phyloP scores from a whole-genome alignment of 2,888 invertebrate genomes.

The Xylophagus ater region DNA sequence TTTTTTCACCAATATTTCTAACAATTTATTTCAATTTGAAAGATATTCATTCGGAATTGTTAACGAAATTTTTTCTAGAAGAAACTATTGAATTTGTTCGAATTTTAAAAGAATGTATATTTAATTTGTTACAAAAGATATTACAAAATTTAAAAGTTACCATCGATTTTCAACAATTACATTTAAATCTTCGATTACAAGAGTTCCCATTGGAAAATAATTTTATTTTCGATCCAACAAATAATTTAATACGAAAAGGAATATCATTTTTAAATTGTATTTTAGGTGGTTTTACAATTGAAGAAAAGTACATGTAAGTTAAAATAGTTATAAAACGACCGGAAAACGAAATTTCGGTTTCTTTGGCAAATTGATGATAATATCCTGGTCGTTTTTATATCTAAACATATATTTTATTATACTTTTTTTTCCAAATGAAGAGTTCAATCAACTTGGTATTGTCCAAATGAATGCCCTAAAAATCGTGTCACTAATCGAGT shows the following conservation, averaged over 20 bases:
- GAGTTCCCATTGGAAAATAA: neutral
- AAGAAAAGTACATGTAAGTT: slow-evolving; percentile 27
- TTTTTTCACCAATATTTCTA: slow-evolving; percentile 9
- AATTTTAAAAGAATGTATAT: slow-evolving; percentile 2
- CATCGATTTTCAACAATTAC: slow-evolving; percentile 9
- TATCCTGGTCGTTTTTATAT: neutral
- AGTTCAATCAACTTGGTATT: slow-evolving; percentile 36
- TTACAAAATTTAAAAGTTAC: neutral
- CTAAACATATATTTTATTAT: slow-evolving; percentile 5
- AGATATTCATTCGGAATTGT: slow-evolving; percentile 5
- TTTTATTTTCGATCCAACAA: slow-evolving; percentile 9
- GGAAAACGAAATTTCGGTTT: neutral
- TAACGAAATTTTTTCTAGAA: slow-evolving; percentile 5
- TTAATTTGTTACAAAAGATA: neutral
- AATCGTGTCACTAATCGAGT: slow-evolving; percentile 24
- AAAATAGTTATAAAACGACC: neutral
- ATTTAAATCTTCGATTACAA: slow-evolving; percentile 10
- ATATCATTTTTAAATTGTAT: slow-evolving; percentile 27
- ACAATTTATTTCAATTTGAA: slow-evolving; percentile 1
- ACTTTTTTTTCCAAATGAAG: slow-evolving; percentile 18
- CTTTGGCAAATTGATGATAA: neutral
- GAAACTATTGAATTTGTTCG: slow-evolving; percentile 9
- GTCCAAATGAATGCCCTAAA: slow-evolving; percentile 29
- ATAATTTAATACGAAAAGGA: slow-evolving; percentile 17
- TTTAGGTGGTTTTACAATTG: slow-evolving; percentile 27